Conservation (phyloP, 2,113 vertebrate genomes). For the Peromyscus californicus region DNA sequence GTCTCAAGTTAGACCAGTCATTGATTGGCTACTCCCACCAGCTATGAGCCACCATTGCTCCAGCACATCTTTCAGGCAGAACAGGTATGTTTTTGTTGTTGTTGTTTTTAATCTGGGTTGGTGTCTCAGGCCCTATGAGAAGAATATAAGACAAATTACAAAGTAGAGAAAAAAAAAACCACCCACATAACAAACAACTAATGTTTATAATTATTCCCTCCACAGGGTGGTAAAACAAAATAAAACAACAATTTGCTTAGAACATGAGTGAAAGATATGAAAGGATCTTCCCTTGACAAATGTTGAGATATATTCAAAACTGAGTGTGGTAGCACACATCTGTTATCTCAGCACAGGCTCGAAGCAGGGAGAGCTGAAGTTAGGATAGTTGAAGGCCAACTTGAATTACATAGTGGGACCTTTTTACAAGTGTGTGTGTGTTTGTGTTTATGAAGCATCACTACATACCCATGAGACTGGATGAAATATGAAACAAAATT, state of each 20-base stretch:
- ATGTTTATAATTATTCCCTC: not conserved
- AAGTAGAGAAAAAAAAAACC: not conserved
- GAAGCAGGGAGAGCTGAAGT: no score
- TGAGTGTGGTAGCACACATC: not conserved
- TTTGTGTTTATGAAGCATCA: not conserved
- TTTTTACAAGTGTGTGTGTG: not conserved
- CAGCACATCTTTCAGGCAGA: not conserved
- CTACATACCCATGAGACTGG: no score
- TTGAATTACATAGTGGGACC: not conserved
- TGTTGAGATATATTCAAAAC: not conserved
- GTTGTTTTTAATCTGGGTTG: not conserved
- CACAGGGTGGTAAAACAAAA: not conserved
- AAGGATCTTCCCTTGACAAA: not conserved
- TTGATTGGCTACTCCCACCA: not conserved
- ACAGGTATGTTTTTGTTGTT: not conserved
- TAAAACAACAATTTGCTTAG: not conserved
- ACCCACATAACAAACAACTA: not conserved
- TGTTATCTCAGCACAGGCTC: not conserved
- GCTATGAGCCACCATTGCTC: not conserved
- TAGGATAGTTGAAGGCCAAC: not conserved
- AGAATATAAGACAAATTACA: not conserved
- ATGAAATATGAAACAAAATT: not conserved
- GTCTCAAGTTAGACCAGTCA: not conserved
- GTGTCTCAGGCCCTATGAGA: not conserved
- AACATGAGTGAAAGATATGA: not conserved